These are phyloP conservation scores for Drosophila fuyamai DNA, from an alignment of 1,140 invertebrate genomes.

Conservation along the genomic window DNA sequence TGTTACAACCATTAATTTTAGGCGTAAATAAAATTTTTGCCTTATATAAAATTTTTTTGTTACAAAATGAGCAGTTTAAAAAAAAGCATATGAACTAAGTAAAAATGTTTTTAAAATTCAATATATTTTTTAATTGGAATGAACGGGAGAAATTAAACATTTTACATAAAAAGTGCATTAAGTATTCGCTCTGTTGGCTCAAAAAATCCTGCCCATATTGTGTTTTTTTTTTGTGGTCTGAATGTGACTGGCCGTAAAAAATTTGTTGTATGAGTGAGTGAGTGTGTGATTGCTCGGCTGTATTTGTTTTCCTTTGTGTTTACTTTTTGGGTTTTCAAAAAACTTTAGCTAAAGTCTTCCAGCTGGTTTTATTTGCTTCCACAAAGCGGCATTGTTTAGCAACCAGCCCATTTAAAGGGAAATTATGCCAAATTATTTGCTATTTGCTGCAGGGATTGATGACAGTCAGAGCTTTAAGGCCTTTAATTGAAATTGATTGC, in stretches of 20 bases:
- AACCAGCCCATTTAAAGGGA: slow-evolving; percentile 33
- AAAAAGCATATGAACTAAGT: no score
- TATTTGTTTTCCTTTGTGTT: slow-evolving; percentile 55
- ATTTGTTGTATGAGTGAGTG: slow-evolving; percentile 11
- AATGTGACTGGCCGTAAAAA: slow-evolving; percentile 57
- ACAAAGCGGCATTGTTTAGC: slow-evolving; percentile 60
- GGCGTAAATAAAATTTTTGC: no score
- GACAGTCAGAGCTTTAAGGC: slow-evolving; percentile 4
- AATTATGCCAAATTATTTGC: slow-evolving; percentile 68
- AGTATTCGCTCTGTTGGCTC: slow-evolving; percentile 7
- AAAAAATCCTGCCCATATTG: not conserved
- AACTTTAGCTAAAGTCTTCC: slow-evolving; percentile 59
- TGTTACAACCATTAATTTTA: no score
- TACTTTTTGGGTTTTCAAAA: slow-evolving; percentile 46
- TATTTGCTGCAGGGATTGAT: slow-evolving; percentile 11
- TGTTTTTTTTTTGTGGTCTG: slow-evolving; percentile 47
- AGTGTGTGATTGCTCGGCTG: slow-evolving; percentile 33
- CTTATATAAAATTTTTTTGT: no score
- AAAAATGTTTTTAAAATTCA: no score
- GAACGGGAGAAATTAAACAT: not conserved
- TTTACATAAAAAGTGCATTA: slow-evolving; percentile 4
- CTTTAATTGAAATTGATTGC: slow-evolving; percentile 67
- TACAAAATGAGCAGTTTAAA: no score
- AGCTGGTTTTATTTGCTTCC: slow-evolving; percentile 11
- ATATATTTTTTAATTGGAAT: no score